phyloP scores from a whole-genome alignment of 2,888 invertebrate genomes.

The Sminthurides aquaticus region DNA sequence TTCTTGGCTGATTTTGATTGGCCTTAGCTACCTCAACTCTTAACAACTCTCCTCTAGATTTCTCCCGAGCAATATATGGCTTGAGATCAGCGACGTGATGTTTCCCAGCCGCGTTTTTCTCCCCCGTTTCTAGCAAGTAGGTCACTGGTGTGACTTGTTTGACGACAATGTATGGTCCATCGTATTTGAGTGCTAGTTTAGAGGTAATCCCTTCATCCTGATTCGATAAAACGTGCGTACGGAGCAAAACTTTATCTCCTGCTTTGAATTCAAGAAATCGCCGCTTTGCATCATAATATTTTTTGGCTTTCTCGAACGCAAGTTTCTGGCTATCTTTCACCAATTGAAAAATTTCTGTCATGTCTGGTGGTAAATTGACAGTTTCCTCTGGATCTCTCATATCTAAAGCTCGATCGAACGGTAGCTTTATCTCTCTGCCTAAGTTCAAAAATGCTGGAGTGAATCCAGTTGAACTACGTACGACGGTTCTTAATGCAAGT shows the following conservation, averaged over 20 bases:
- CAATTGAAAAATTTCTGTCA: too few relatives aligned
- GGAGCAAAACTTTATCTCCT: slow-evolving; percentile 22
- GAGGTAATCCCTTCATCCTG: slow-evolving; percentile 6
- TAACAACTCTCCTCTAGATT: not conserved
- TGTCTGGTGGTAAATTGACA: too few relatives aligned
- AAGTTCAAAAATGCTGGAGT: too few relatives aligned
- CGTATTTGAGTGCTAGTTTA: slow-evolving; percentile 20
- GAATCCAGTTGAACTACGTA: too few relatives aligned
- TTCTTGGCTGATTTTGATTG: not conserved
- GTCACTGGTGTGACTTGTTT: slow-evolving; percentile 11
- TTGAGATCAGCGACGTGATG: not conserved
- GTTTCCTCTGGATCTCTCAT: not conserved
- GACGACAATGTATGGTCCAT: slow-evolving; percentile 18
- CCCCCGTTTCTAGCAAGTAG: not conserved
- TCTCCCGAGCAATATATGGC: not conserved
- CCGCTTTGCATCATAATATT: slow-evolving; percentile 15
- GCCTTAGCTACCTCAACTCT: not conserved
- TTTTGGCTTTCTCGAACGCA: slow-evolving; percentile 14
- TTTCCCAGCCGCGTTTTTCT: not conserved
- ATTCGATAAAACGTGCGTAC: slow-evolving; percentile 19
- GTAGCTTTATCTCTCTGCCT: too few relatives aligned
- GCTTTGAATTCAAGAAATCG: slow-evolving; percentile 16
- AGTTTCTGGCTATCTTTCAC: slow-evolving; percentile 17
- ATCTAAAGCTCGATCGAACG: too few relatives aligned
- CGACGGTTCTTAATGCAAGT: too few relatives aligned